A percentile compares a stretch with the other conserved stretches of the same genome.
Conservation (phyloP, 2,888 invertebrate genomes). For the Invenusta paracnida region DNA sequence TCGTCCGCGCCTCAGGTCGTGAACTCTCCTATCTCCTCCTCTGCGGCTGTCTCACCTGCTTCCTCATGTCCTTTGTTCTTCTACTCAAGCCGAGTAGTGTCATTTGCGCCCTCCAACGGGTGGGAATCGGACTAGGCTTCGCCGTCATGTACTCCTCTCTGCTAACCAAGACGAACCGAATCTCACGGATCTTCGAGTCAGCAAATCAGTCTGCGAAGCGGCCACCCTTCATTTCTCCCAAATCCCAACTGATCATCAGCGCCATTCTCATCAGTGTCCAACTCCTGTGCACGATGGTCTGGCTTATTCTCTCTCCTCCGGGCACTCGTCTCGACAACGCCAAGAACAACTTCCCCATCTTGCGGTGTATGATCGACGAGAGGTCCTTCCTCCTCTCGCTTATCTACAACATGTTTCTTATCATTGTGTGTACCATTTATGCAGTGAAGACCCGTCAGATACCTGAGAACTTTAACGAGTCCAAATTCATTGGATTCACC, state of each 20-base stretch:
- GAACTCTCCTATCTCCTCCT: conserved; percentile 68
- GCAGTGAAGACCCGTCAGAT: conserved; percentile 77
- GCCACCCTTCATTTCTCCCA: conserved; percentile 68
- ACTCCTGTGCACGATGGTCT: conserved; percentile 64
- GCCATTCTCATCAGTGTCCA: conserved; percentile 65
- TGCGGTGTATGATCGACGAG: conserved; percentile 70
- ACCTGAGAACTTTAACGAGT: conserved; percentile 77
- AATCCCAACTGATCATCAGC: conserved; percentile 67
- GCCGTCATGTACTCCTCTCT: conserved; percentile 67
- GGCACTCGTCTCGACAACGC: conserved; percentile 48
- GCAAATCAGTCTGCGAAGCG: conserved; percentile 67
- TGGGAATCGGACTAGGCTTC: conserved; percentile 60
- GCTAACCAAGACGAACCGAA: conserved; percentile 68
- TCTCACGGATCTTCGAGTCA: conserved; percentile 67
- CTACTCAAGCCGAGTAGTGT: conserved; percentile 65
- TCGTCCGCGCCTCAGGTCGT: conserved; percentile 67
- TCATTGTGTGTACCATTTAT: conserved; percentile 72
- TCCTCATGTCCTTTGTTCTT: conserved; percentile 67
- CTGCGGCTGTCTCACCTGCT: conserved; percentile 67
- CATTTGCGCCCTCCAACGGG: conserved; percentile 62
- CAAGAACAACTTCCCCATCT: conserved; percentile 54
- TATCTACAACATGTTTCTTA: conserved; percentile 72
- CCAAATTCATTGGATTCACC: conserved; percentile 76
- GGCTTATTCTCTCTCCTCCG: conserved; percentile 58
- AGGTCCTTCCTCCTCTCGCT: conserved; percentile 72